Conservation (phyloP, 2,113 vertebrate species). For the Myanophis thanlyinensis region DNA sequence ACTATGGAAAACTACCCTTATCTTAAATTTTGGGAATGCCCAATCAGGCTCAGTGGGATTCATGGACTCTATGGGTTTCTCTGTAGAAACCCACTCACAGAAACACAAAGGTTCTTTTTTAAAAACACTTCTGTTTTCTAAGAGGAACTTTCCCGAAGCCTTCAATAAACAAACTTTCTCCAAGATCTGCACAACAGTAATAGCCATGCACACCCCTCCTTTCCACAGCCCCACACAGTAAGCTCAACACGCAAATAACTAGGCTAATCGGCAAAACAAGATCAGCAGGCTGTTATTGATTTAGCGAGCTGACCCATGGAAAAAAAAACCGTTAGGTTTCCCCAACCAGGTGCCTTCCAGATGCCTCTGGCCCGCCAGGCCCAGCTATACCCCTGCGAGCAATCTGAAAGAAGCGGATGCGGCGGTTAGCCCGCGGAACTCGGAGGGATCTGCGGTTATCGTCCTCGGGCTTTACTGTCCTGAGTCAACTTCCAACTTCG, state of each 20-base stretch:
- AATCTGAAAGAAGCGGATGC: background rate
- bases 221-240: background rate
- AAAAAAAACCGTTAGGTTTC: background rate
- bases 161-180: background rate
- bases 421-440: background rate
- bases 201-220: background rate
- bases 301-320: background rate
- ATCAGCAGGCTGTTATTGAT: background rate
- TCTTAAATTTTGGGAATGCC: background rate
- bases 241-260: background rate
- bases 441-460: background rate
- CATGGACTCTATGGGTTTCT: background rate
- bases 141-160: background rate
- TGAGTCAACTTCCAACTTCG: background rate
- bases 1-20: background rate
- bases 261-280: background rate
- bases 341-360: background rate
- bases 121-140: background rate
- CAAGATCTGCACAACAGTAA: background rate
- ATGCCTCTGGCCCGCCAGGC: background rate
- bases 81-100: background rate
- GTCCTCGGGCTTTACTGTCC: background rate
- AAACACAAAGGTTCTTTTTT: background rate
- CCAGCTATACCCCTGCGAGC: background rate
- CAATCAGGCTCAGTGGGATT: background rate